Evolutionary conservation across 2,113 vertebrate species (phyloP).

Genomic region (Dissostichus mawsoni): DNA sequence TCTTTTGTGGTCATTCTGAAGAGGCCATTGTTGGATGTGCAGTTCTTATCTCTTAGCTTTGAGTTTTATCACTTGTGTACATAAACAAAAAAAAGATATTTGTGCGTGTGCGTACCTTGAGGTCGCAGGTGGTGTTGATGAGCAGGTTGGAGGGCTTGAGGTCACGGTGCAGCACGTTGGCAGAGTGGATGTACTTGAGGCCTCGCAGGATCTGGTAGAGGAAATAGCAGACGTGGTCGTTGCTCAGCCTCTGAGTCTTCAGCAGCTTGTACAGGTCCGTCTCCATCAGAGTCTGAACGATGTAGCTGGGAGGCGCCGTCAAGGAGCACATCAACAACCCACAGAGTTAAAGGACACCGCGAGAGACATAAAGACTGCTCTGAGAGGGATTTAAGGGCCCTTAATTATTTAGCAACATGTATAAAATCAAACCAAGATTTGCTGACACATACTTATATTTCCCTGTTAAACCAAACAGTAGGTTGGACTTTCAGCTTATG

Average conservation of each 20-base stretch:
- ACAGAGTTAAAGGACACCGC: background rate
- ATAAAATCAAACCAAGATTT: background rate
- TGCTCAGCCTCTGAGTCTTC: slow-evolving; percentile 92
- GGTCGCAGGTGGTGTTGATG: slow-evolving; percentile 94
- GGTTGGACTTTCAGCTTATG: background rate
- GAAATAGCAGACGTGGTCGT: slow-evolving; percentile 93
- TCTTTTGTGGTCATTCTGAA: too few species aligned
- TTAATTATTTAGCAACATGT: background rate
- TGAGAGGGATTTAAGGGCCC: background rate
- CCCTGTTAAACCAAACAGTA: background rate
- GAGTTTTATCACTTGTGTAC: too few species aligned
- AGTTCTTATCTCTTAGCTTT: too few species aligned
- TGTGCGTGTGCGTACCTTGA: slow-evolving; percentile 83
- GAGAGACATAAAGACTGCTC: background rate
- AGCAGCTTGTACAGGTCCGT: slow-evolving; percentile 93
- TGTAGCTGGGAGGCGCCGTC: slow-evolving; percentile 83
- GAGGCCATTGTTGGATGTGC: too few species aligned
- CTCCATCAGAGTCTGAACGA: slow-evolving; percentile 94
- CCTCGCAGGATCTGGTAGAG: slow-evolving; percentile 93
- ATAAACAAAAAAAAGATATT: background rate
- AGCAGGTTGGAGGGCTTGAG: slow-evolving; percentile 93
- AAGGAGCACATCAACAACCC: slow-evolving; percentile 65
- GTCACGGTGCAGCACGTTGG: slow-evolving; percentile 92
- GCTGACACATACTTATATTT: background rate
- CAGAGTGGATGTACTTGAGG: slow-evolving; percentile 93